A percentile compares a stretch with the other conserved stretches of the same genome.
Evolutionary conservation across 2,888 invertebrate species (phyloP).

Genomic region (Eupithecia subumbrata): DNA sequence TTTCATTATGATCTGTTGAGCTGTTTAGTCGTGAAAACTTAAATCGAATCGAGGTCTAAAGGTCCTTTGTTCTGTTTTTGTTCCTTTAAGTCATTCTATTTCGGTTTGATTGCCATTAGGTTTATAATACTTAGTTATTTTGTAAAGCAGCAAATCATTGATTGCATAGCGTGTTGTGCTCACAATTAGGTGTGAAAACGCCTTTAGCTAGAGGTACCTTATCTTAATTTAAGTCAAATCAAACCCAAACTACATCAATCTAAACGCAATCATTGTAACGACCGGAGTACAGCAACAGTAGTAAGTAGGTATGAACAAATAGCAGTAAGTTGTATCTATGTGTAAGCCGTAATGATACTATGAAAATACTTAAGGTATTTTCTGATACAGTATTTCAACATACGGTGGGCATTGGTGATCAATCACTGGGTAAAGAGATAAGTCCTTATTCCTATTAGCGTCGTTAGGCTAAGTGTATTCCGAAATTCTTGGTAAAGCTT

Average conservation of each 20-base stretch:
- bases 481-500: background rate
- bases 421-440: constrained; percentile 47
- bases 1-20: too few species aligned
- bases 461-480: background rate
- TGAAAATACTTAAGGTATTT: constrained; percentile 47
- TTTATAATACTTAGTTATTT: background rate
- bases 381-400: constrained; percentile 65
- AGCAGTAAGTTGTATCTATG: constrained; percentile 49
- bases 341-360: constrained; percentile 67
- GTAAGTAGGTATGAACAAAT: background rate
- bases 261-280: constrained; percentile 71
- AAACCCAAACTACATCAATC: constrained; percentile 65
- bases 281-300: constrained; percentile 51
- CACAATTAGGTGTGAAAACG: constrained; percentile 11
- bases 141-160: background rate
- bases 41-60: too few species aligned
- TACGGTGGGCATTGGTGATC: constrained; percentile 48
- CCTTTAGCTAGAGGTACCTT: background rate
- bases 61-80: background rate
- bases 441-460: background rate
- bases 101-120: background rate
- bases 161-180: constrained; percentile 3
- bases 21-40: background rate
- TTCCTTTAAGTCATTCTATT: background rate
- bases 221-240: constrained; percentile 49